These are phyloP conservation scores for Ranitomeya variabilis DNA, from an alignment of 2,113 vertebrate genomes.

Conservation along the genomic window DNA sequence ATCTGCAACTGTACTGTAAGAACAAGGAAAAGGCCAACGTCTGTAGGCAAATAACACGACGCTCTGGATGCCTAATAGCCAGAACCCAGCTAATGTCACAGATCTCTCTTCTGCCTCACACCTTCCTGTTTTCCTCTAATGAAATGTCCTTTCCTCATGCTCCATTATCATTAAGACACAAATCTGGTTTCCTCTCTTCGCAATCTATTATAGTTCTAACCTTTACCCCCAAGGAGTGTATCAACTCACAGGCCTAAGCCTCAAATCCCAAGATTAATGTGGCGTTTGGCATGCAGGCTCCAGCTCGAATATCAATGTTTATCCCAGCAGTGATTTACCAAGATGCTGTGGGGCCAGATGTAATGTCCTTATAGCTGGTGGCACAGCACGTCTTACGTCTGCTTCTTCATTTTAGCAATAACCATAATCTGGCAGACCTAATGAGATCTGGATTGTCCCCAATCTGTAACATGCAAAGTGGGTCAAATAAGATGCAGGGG, in stretches of 20 bases:
- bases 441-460: background rate
- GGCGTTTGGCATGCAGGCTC: slow-evolving; percentile 49
- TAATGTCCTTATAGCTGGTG: slow-evolving; percentile 28
- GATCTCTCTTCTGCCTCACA: background rate
- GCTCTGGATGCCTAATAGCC: background rate
- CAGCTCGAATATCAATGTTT: slow-evolving; percentile 53
- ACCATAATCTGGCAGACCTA: background rate
- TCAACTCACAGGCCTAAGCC: slow-evolving; percentile 35
- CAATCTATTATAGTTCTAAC: background rate
- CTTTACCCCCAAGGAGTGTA: slow-evolving; percentile 31
- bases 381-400: slow-evolving; percentile 29
- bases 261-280: slow-evolving; percentile 54
- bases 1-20: background rate
- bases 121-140: slow-evolving; percentile 25
- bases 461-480: background rate
- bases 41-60: background rate
- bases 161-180: slow-evolving; percentile 29
- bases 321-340: slow-evolving; percentile 42
- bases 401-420: slow-evolving; percentile 19
- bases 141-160: slow-evolving; percentile 29
- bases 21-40: background rate
- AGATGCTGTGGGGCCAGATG: slow-evolving; percentile 27
- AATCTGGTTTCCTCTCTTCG: slow-evolving; percentile 23
- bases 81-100: background rate
- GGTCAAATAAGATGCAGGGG: background rate